phyloP scores from a whole-genome alignment of 2,888 invertebrate genomes.

The Eristalinus sepulchralis region DNA sequence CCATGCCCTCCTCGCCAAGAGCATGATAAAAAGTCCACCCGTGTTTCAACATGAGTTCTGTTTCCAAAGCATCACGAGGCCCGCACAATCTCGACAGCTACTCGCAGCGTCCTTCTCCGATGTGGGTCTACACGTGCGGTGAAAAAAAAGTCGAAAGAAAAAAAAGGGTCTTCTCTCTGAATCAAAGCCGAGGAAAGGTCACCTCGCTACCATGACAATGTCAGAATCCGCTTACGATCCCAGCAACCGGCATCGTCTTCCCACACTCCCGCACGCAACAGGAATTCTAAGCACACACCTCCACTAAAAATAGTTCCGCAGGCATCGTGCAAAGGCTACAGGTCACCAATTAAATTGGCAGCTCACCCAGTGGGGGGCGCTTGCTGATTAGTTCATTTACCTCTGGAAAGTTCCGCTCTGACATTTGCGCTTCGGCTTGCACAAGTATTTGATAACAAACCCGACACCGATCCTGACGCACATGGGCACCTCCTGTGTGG shows the following conservation, averaged over 20 bases:
- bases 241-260: not conserved
- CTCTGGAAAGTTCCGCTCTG: conserved; percentile 26
- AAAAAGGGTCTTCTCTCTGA: not conserved
- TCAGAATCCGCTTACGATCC: not conserved
- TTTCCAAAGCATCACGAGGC: not conserved
- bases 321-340: not conserved
- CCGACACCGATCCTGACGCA: conserved; percentile 33
- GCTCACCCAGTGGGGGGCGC: not conserved
- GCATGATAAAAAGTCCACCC: not conserved
- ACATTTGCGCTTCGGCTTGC: not conserved
- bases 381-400: conserved; percentile 47
- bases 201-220: not conserved
- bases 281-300: not conserved
- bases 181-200: not conserved
- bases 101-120: not conserved
- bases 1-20: too few species aligned
- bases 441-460: conserved; percentile 36
- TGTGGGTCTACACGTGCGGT: not conserved
- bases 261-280: not conserved
- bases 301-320: not conserved
- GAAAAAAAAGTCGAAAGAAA: not conserved
- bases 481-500: conserved; percentile 3
- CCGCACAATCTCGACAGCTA: not conserved
- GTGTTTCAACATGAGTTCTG: not conserved
- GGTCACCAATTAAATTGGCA: not conserved